These are phyloP conservation scores for Pelodytes ibericus DNA, from an alignment of 2,797 vertebrate genomes.

Conservation along the genomic window DNA sequence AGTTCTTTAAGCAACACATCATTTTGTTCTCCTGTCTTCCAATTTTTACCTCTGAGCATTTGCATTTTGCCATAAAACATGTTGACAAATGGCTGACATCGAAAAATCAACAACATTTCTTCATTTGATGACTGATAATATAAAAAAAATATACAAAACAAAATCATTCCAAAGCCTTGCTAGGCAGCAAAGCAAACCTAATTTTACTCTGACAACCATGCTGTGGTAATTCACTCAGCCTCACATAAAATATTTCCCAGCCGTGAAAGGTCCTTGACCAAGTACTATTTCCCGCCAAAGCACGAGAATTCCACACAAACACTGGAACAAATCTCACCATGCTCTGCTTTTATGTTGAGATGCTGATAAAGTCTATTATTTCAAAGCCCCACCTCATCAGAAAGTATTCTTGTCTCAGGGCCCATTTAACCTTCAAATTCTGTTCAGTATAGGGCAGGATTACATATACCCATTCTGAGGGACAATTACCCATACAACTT, in stretches of 20 bases:
- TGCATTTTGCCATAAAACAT: slow-evolving; percentile 18
- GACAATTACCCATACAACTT: neutral
- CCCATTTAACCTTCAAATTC: neutral
- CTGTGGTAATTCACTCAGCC: neutral
- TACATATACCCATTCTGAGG: neutral
- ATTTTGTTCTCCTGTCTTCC: slow-evolving; percentile 11
- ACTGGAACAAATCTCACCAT: too few relatives aligned
- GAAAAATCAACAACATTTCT: slow-evolving; percentile 18
- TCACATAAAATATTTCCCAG: neutral
- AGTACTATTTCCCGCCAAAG: neutral
- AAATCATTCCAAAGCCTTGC: neutral
- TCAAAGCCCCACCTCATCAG: too few relatives aligned
- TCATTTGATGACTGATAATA: slow-evolving; percentile 13
- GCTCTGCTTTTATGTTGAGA: too few relatives aligned
- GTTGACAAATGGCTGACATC: slow-evolving; percentile 21
- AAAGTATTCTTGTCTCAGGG: too few relatives aligned
- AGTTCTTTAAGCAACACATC: slow-evolving; percentile 27
- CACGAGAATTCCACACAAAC: too few relatives aligned
- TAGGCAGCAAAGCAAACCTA: neutral
- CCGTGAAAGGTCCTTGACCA: neutral
- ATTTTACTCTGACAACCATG: neutral
- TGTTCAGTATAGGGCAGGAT: neutral
- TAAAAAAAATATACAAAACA: slow-evolving; percentile 20
- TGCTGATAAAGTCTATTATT: too few relatives aligned
- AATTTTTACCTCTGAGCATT: slow-evolving; percentile 22